Conservation (phyloP, 2,888 invertebrate species). For the Brachypterus glaber region DNA sequence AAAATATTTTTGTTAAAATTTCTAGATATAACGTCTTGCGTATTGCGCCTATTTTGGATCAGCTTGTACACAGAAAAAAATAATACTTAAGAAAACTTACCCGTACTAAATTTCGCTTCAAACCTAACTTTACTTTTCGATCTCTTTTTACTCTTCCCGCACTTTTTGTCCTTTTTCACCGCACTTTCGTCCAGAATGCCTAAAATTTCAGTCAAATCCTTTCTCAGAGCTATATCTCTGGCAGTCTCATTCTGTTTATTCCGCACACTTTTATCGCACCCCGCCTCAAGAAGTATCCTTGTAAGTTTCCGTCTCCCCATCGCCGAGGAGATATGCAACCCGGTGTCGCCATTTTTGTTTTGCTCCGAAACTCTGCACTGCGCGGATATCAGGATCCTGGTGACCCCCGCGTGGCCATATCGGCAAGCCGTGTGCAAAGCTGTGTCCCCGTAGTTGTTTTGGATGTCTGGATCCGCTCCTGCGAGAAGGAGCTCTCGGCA, state of each 20-base stretch:
- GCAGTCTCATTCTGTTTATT: slow-evolving; percentile 89
- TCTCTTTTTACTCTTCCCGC: slow-evolving; percentile 42
- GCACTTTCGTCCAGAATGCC: slow-evolving; percentile 56
- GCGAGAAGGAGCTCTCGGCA: slow-evolving; percentile 80
- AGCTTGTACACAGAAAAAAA: too few species aligned
- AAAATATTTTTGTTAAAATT: too few species aligned
- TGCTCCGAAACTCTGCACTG: slow-evolving; percentile 70
- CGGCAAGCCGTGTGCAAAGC: slow-evolving; percentile 89
- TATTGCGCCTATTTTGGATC: too few species aligned
- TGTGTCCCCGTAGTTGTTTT: slow-evolving; percentile 93
- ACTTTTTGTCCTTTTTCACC: slow-evolving; percentile 42
- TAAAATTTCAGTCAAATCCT: slow-evolving; percentile 76
- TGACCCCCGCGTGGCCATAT: slow-evolving; percentile 94
- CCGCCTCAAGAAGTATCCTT: slow-evolving; percentile 79
- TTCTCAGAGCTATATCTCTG: slow-evolving; percentile 78
- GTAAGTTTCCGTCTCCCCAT: slow-evolving; percentile 89
- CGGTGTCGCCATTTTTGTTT: slow-evolving; percentile 94
- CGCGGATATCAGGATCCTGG: slow-evolving; percentile 86
- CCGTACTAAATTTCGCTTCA: slow-evolving; percentile 27
- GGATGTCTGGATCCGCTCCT: slow-evolving; percentile 77
- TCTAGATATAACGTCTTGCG: too few species aligned
- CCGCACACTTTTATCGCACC: slow-evolving; percentile 58
- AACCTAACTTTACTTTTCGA: slow-evolving; percentile 39
- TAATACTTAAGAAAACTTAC: slow-evolving; percentile 17
- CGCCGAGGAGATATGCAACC: slow-evolving; percentile 87